Evolutionary conservation across 1,140 invertebrate species (phyloP).

Genomic region (Zaprionus camerounensis): DNA sequence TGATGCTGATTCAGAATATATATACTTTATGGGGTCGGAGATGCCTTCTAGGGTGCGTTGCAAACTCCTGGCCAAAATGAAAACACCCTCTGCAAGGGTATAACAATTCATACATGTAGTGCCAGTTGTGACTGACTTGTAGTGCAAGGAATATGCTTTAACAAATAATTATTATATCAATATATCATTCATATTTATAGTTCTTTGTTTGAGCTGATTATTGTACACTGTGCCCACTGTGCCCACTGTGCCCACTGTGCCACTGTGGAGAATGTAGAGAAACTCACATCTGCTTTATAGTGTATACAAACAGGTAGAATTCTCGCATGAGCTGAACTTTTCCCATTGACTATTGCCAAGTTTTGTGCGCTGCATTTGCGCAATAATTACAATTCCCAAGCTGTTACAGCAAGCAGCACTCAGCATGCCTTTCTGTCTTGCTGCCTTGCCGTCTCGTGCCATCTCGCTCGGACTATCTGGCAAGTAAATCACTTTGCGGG

Average conservation of each 20-base stretch:
- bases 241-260: not conserved
- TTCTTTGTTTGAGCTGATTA: not conserved
- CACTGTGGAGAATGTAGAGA: not conserved
- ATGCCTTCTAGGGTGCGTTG: too few relatives aligned
- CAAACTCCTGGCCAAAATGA: too few relatives aligned
- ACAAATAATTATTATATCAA: too few relatives aligned
- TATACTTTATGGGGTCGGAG: too few relatives aligned
- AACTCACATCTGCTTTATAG: not conserved
- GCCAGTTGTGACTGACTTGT: too few relatives aligned
- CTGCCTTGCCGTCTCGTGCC: not conserved
- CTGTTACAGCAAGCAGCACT: constrained; percentile 7
- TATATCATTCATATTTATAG: too few relatives aligned
- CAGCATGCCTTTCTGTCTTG: not conserved
- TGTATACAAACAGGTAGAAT: not conserved
- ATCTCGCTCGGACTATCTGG: constrained; percentile 2
- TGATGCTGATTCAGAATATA: too few relatives aligned
- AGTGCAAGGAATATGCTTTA: too few relatives aligned
- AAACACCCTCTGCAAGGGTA: too few relatives aligned
- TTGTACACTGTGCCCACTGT: not conserved
- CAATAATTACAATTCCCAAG: constrained; percentile 29
- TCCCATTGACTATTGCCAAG: constrained; percentile 9
- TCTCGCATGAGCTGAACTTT: not conserved
- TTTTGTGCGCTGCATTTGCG: constrained; percentile 4
- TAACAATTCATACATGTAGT: too few relatives aligned
- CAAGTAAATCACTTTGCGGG: constrained; percentile 39